phyloP scores from a whole-genome alignment of 2,888 invertebrate genomes.

The Protophormia terraenovae region DNA sequence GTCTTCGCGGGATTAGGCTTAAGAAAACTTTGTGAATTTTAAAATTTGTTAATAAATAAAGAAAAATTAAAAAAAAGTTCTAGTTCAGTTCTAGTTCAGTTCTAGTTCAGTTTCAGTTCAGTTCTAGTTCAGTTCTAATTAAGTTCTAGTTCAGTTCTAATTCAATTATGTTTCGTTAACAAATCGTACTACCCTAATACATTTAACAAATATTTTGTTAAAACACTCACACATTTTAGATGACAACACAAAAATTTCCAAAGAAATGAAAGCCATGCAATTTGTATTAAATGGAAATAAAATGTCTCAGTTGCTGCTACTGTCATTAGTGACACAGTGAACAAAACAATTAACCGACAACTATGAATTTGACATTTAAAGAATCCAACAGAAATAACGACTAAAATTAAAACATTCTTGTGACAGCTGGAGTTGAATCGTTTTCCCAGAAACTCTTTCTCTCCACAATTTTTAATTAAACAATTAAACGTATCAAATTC shows the following conservation, averaged over 20 bases:
- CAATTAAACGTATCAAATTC: background rate
- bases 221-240: background rate
- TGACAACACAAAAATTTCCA: background rate
- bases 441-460: background rate
- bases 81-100: too few species aligned
- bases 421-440: background rate
- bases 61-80: too few species aligned
- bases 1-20: too few species aligned
- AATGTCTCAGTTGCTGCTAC: background rate
- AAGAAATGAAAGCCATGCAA: background rate
- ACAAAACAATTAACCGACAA: constrained; percentile 39
- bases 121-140: too few species aligned
- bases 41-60: too few species aligned
- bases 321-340: constrained; percentile 20
- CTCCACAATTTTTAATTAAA: background rate
- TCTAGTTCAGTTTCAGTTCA: too few species aligned
- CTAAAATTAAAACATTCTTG: background rate
- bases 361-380: constrained; percentile 19
- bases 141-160: too few species aligned
- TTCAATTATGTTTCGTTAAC: too few species aligned
- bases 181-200: background rate
- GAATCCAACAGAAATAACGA: background rate
- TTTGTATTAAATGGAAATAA: background rate
- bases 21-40: too few species aligned
- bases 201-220: background rate